Evolutionary conservation across 92 coral and sea anemone genomes (phyloP).

Genomic region (Epizoanthus rinbou): DNA sequence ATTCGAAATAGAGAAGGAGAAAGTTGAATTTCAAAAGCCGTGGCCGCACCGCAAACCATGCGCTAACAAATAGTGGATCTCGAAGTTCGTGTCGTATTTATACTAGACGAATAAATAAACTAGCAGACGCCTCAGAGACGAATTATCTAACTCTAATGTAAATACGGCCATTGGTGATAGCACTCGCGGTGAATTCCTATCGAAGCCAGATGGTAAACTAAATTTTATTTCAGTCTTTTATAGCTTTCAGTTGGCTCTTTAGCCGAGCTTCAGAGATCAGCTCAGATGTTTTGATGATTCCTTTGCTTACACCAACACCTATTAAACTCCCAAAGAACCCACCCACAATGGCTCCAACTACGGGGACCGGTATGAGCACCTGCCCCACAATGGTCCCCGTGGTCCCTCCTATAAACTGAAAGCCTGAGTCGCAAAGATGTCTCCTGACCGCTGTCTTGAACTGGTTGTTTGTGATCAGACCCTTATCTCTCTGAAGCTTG

Average conservation of each 20-base stretch:
- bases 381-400: conserved; percentile 99
- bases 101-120: too few species aligned
- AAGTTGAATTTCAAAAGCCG: too few species aligned
- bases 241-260: conserved; percentile 42
- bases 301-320: conserved; percentile 96
- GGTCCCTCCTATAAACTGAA: conserved; percentile 98
- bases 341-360: conserved; percentile 98
- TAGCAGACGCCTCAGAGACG: too few species aligned
- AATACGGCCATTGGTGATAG: too few species aligned
- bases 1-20: too few species aligned
- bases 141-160: too few species aligned
- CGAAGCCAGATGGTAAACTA: too few species aligned
- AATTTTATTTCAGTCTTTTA: conserved; percentile 19
- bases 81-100: too few species aligned
- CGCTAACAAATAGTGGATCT: too few species aligned
- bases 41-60: too few species aligned
- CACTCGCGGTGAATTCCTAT: too few species aligned
- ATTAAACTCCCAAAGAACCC: conserved; percentile 96
- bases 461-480: conserved; percentile 81
- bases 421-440: conserved; percentile 91
- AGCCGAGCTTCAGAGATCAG: conserved; percentile 75
- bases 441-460: conserved; percentile 82
- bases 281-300: conserved; percentile 95
- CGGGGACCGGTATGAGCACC: conserved; percentile 99
- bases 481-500: conserved; percentile 86